Evolutionary conservation across 2,797 vertebrate species (phyloP).

Genomic region (Clarias pachynema): DNA sequence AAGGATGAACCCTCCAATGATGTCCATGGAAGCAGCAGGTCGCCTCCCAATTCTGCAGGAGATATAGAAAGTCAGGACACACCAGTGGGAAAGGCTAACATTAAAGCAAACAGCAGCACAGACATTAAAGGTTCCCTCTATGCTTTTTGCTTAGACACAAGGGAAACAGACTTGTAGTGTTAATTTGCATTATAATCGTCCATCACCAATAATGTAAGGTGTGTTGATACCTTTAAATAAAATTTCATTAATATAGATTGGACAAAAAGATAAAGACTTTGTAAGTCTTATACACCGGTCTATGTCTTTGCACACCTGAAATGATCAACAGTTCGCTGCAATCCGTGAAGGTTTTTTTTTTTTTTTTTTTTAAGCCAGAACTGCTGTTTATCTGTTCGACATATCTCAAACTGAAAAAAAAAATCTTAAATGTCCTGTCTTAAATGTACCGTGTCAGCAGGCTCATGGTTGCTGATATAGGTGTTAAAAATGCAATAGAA

Average conservation of each 20-base stretch:
- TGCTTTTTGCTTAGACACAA: slow-evolving; percentile 88
- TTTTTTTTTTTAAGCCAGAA: slow-evolving; percentile 53
- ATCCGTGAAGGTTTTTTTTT: slow-evolving; percentile 42
- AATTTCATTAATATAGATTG: not conserved
- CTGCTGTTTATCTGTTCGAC: slow-evolving; percentile 4
- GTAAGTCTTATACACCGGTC: slow-evolving; percentile 14
- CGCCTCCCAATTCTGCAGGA: slow-evolving; percentile 77
- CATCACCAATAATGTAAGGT: not conserved
- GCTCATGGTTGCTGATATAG: slow-evolving; percentile 57
- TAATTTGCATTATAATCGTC: not conserved
- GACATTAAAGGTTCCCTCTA: slow-evolving; percentile 92
- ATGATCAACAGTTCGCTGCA: slow-evolving; percentile 60
- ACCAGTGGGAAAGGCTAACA: slow-evolving; percentile 79
- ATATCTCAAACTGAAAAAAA: slow-evolving; percentile 17
- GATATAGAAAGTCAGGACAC: slow-evolving; percentile 78
- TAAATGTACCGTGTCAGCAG: slow-evolving; percentile 46
- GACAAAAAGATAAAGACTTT: slow-evolving; percentile 46
- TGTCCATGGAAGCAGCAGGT: slow-evolving; percentile 70
- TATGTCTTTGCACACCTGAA: slow-evolving; percentile 48
- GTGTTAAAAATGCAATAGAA: slow-evolving; percentile 47
- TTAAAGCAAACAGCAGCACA: slow-evolving; percentile 87
- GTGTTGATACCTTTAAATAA: not conserved
- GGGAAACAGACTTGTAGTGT: slow-evolving; percentile 89
- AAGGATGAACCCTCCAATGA: slow-evolving; percentile 81
- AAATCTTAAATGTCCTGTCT: slow-evolving; percentile 46